Base-by-base conservation (phyloP, 1,140 invertebrate species). In the Xylocopa sonorina region DNA sequence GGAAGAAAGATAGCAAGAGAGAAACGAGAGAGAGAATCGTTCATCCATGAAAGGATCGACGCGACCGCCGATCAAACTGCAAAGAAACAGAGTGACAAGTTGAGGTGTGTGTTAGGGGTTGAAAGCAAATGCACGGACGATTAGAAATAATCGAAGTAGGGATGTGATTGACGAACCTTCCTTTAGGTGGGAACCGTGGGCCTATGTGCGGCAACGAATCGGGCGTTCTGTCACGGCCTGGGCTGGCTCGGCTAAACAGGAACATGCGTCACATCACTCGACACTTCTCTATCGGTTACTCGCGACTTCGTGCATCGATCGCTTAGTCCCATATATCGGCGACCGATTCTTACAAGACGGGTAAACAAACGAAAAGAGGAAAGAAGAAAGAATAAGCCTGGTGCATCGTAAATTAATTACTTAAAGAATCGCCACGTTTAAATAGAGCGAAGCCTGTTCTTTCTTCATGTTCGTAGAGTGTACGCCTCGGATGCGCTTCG, bases 121-220 rank as follows among this genome's bases (percentile, higher is more conserved):
- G 32, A 66, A 69, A 84, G 67, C 24, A 32, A 38, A 55, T n/a
- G 24, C 55, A 48, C 38, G 43, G 29, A 16, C 48, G 66, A 66
- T 67, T 46, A 66, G 58, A 67, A 72, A 74, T 29, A 50, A 51
- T 48, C 2, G 50, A 57, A 69, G 38, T 63, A 62, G 41, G 43
- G 50, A 14, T 34, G 34, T 53, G 34, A 24, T 71, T 83, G 80
- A 92, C 94, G 93, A 94, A 96, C 95, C 95, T 96, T 94, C 95
- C 96, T 94, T 95, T 95, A 62, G 96, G 94, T 93, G 96, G 96
- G 94, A 98, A 98, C 90, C 96, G 93, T 71, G 97, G 97, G 83
- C 97, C 97, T 93, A 96, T 96, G 94, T 97, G 97, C 81, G 96
- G 97, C 92, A 97, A 95, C 86, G 95, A 95, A 91, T 97, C 96